Evolutionary conservation across 2,797 vertebrate genomes (phyloP).

Genomic region (Coluber constrictor): DNA sequence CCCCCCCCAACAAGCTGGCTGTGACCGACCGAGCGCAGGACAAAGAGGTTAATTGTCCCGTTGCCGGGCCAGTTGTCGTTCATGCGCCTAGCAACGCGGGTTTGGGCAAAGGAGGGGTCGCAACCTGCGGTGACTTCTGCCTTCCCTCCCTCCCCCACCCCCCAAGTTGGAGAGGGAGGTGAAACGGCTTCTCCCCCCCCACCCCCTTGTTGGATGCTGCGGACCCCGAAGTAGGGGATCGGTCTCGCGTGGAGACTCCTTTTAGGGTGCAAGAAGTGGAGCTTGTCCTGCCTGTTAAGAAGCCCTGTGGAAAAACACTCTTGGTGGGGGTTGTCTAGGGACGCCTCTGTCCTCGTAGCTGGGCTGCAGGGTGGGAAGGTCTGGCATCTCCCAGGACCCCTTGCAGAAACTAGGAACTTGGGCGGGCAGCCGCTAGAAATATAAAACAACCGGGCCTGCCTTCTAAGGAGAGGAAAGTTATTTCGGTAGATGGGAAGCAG

Average conservation of each 20-base stretch:
- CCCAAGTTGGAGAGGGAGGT: neutral
- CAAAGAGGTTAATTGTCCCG: neutral
- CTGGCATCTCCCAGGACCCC: neutral
- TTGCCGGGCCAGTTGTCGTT: neutral
- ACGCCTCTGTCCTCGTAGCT: neutral
- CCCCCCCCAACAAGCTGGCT: no score
- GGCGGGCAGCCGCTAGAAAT: no score
- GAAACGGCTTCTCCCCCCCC: neutral
- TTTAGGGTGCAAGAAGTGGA: neutral
- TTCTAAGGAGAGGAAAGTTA: neutral
- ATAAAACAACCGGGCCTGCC: neutral
- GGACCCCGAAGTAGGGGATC: neutral
- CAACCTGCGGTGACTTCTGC: neutral
- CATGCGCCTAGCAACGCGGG: neutral
- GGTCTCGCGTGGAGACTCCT: neutral
- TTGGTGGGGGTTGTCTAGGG: no score
- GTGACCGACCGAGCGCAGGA: neutral
- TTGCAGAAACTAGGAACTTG: neutral
- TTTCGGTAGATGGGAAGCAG: neutral
- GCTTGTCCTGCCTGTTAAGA: neutral
- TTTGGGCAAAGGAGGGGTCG: neutral
- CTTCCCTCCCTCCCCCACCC: no score
- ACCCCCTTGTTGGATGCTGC: neutral
- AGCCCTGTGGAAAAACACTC: neutral
- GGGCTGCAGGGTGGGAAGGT: neutral